Evolutionary conservation across 2,113 vertebrate genomes (phyloP).

Genomic region (Rutilus rutilus): DNA sequence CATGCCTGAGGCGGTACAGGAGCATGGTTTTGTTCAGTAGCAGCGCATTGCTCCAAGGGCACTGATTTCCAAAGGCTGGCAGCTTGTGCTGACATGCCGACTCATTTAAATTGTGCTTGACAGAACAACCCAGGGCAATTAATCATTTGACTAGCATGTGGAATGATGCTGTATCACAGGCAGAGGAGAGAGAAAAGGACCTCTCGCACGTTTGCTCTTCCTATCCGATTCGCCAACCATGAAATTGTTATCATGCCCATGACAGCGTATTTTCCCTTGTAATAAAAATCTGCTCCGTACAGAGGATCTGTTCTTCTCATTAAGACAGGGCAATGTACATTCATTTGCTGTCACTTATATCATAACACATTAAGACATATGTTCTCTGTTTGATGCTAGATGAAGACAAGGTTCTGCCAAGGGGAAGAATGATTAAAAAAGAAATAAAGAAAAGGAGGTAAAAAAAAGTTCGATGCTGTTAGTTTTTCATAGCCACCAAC

Average conservation of each 20-base stretch:
- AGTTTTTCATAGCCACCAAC: conserved; percentile 46
- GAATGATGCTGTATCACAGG: conserved; percentile 52
- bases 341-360: conserved; percentile 19
- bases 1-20: conserved; percentile 39
- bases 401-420: conserved; percentile 1
- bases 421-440: conserved; percentile 25
- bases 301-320: conserved; percentile 31
- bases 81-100: conserved; percentile 44
- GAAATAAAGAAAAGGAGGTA: neutral
- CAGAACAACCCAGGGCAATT: conserved; percentile 56
- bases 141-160: conserved; percentile 57
- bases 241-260: conserved; percentile 53
- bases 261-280: conserved; percentile 50
- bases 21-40: conserved; percentile 42
- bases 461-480: conserved; percentile 46
- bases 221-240: conserved; percentile 49
- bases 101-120: conserved; percentile 50
- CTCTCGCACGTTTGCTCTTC: conserved; percentile 53
- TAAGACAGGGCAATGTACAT: conserved; percentile 36
- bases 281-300: conserved; percentile 42
- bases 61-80: conserved; percentile 53
- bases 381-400: conserved; percentile 48
- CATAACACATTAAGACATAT: conserved; percentile 47
- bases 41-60: conserved; percentile 47
- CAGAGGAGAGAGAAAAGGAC: conserved; percentile 37